Percentiles rank a stretch among this genome's conserved stretches.
These are phyloP conservation scores for Argya squamiceps DNA, from an alignment of 2,797 vertebrate species.

Conservation along the genomic window DNA sequence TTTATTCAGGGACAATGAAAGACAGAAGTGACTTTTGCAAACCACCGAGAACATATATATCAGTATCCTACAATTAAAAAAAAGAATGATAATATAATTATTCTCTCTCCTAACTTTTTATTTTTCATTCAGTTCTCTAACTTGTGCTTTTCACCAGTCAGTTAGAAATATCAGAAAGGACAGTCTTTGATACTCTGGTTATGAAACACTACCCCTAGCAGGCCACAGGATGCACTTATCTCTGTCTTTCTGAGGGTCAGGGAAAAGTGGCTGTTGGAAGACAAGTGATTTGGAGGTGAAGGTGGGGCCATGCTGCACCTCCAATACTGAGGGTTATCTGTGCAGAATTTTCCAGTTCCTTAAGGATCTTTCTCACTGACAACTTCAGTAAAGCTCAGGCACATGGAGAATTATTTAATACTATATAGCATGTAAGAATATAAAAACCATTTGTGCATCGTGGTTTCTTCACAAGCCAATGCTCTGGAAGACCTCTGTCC, in stretches of 20 bases:
- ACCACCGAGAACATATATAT: background rate
- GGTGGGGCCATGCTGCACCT: background rate
- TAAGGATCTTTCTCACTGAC: constrained; percentile 24
- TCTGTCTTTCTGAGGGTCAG: background rate
- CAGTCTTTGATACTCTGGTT: background rate
- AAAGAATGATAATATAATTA: background rate
- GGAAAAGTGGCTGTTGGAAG: background rate
- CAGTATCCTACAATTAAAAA: background rate
- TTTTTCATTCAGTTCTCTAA: background rate
- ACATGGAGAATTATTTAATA: background rate
- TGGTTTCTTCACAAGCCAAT: background rate
- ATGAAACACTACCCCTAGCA: background rate
- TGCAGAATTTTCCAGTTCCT: background rate
- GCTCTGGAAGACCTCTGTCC: background rate
- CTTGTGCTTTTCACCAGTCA: background rate
- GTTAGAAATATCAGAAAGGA: constrained; percentile 2
- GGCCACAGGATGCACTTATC: background rate
- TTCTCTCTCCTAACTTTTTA: background rate
- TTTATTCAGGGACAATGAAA: constrained; percentile 44
- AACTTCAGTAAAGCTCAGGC: background rate
- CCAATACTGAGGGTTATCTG: background rate
- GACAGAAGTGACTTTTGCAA: background rate
- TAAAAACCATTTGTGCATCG: background rate
- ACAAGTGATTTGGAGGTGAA: background rate
- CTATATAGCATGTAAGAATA: background rate